Evolutionary conservation across 2,797 vertebrate genomes (phyloP).

Genomic region (Novumbra hubbsi): DNA sequence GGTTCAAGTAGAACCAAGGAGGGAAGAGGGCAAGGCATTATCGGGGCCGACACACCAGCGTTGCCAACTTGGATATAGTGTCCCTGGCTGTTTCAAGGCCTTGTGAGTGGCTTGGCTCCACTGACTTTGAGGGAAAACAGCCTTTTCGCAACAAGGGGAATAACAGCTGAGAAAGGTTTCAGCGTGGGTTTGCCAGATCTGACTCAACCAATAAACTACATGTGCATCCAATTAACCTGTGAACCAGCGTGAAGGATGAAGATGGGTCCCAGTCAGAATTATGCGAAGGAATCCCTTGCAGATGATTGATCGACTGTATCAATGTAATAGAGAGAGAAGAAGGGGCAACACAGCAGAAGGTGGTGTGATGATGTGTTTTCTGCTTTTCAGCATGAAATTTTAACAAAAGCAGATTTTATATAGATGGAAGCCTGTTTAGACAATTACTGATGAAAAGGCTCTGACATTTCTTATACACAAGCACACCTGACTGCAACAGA

Average conservation of each 20-base stretch:
- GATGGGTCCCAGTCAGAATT: slow-evolving; percentile 20
- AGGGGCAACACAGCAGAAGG: neutral
- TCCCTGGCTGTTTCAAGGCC: slow-evolving; percentile 58
- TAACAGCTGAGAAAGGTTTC: slow-evolving; percentile 53
- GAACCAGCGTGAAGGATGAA: slow-evolving; percentile 36
- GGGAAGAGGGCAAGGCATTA: slow-evolving; percentile 36
- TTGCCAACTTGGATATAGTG: slow-evolving; percentile 58
- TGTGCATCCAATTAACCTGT: slow-evolving; percentile 51
- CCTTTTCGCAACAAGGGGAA: slow-evolving; percentile 45
- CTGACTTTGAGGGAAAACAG: slow-evolving; percentile 59
- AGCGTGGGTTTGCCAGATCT: slow-evolving; percentile 39
- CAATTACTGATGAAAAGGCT: no score
- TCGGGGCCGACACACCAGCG: slow-evolving; percentile 44
- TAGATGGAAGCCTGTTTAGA: slow-evolving; percentile 5
- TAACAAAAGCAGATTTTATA: neutral
- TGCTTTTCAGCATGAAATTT: neutral
- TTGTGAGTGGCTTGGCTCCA: slow-evolving; percentile 60
- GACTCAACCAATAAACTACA: slow-evolving; percentile 62
- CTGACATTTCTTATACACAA: no score
- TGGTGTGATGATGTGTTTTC: neutral
- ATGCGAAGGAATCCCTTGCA: slow-evolving; percentile 2
- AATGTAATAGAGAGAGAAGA: neutral
- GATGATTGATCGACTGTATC: slow-evolving; percentile 1
- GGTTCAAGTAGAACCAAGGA: slow-evolving; percentile 66
- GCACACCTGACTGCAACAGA: no score